Base-by-base conservation (phyloP, 37 sponge, comb jelly and placozoan genomes). In the Cladorhizidae sp. region DNA sequence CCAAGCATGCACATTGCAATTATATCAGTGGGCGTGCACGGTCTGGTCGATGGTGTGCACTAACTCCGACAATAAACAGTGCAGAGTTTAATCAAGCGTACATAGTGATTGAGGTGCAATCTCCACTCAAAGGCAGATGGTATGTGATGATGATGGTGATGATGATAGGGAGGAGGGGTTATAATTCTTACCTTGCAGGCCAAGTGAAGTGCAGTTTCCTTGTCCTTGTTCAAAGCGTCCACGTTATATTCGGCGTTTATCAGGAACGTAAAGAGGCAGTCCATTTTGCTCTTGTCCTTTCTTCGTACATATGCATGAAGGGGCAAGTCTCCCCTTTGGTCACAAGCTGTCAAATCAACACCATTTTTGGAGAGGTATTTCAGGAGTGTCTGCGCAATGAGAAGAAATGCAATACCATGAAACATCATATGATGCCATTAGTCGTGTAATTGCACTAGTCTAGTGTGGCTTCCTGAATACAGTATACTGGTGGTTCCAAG, bases 211-310 rank as follows among this genome's bases (percentile, higher is more conserved):
- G 76, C 36, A 33, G 76, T 76, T 22, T 40, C n/a, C 38, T 63
- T 42, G 3, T 59, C 62, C 2, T 15, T 25, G 38, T 61, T 59
- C 57, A 22, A 35, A 20, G 20, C 20, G 33, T 76, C 42, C 33
- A 76, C 41, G 20, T 76, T 63, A 74, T 41, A 74, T 7, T 55
- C 55, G 61, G 35, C 43, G 32, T 74, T 26, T 40, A 76, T 76
- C 57, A 76, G 42, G 76, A 61, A 58, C 9, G 76, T 37, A 61
- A 59, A 39, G 76, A 59, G 76, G 42, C 76, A 76, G 1, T 76
- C 63, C 25, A 76, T 36, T 42, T 76, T 76, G 42, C 38, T 36
- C 63, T 76, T 76, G 76, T 76, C 76, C 22, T 58, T 61, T 33
- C 76, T n/a, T 55, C 54, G 58, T 20, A 76, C 76, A 59, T 62